Evolutionary conservation across 2,888 invertebrate genomes (phyloP), one percentile per base, ranked within the genome.

Genomic region (Acanthoscelides obtectus): DNA sequence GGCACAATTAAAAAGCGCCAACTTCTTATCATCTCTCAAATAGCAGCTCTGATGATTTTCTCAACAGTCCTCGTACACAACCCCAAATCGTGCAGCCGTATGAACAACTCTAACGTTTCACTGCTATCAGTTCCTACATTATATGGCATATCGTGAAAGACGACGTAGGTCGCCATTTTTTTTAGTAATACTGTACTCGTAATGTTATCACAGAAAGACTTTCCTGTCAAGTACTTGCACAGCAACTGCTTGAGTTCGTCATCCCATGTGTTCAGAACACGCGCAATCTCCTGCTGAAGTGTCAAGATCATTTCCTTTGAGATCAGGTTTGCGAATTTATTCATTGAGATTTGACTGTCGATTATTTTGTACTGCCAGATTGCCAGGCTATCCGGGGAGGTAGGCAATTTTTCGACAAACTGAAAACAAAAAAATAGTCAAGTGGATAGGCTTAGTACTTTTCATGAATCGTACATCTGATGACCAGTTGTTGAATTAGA

Each of bases 361-460:
- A 88, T 3, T 90, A 86, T 86, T 81, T 93, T 94, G 67, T 94
- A 88, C 83, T 95, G 94, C 94, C 94, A 94, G 21, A 92, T 86
- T 79, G 92, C 89, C 79, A 88, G 86, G 0, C 88, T 84, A 2
- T 86, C 88, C 0, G 91, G 89, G 20, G 87, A 84, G 0, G 84
- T 84, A 22, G 79, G 72, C 22, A 83, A 72, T 70, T 83, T 80
- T 69, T 78, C 72, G 69, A 84, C 77, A 65, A 79, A 77, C 83
- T 83, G 72, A 72, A 83, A 80, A 71, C 72, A 80, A 75, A 75
- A 73, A 68, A 45, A 25, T 25, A 25, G n/a, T n/a, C n/a, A n/a
- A n/a, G n/a, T n/a, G n/a, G n/a, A n/a, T n/a, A n/a, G n/a, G n/a
- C n/a, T n/a, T n/a, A n/a, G n/a, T n/a, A n/a, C n/a, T n/a, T n/a